phyloP scores from a whole-genome alignment of 2,888 invertebrate genomes.

The Timandra comae region DNA sequence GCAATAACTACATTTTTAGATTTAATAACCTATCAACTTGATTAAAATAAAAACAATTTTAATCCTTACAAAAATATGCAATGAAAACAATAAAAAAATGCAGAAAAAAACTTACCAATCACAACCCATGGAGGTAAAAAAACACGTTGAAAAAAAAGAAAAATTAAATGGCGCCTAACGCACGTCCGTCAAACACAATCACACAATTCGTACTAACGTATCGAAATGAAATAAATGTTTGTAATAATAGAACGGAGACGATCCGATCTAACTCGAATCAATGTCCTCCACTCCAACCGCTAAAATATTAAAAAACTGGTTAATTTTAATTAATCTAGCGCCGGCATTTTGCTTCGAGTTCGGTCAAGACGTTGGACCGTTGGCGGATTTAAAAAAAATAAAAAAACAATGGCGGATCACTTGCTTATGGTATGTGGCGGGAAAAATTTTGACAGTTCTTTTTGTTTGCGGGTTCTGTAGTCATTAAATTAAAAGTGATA shows the following conservation, averaged over 20 bases:
- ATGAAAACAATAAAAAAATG: no score
- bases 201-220: slow-evolving; percentile 55
- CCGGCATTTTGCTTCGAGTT: no score
- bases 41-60: no score
- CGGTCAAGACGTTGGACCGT: slow-evolving; percentile 52
- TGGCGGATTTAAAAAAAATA: slow-evolving; percentile 63
- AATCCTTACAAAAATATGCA: no score
- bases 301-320: slow-evolving; percentile 35
- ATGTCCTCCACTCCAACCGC: slow-evolving; percentile 32
- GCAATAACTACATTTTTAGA: no score
- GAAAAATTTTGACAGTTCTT: slow-evolving; percentile 35
- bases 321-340: slow-evolving; percentile 26
- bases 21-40: no score
- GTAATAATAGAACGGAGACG: slow-evolving; percentile 21
- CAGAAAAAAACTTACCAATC: slow-evolving; percentile 21
- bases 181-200: slow-evolving; percentile 56
- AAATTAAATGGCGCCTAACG: slow-evolving; percentile 22
- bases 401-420: slow-evolving; percentile 44
- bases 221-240: slow-evolving; percentile 24
- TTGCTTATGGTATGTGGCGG: slow-evolving; percentile 42
- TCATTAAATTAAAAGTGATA: no score
- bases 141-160: slow-evolving; percentile 14
- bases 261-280: slow-evolving; percentile 23
- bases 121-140: slow-evolving; percentile 1
- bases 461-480: slow-evolving; percentile 36